Conservation (phyloP, 2,888 invertebrate genomes). For the Alloplasta piceator region DNA sequence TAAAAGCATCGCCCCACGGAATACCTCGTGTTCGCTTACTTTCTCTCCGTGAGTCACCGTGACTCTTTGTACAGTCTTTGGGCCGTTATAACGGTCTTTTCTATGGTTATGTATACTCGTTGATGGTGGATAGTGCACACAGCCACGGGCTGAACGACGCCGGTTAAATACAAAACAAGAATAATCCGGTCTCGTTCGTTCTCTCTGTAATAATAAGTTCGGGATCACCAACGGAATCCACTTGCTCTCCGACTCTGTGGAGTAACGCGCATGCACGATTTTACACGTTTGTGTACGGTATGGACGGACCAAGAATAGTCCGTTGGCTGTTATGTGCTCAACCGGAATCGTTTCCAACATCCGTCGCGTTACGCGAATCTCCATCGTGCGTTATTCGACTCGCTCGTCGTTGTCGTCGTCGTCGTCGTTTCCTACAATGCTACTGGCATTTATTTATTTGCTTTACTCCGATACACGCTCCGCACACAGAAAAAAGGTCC, state of each 20-base stretch:
- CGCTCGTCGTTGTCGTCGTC: too few species aligned
- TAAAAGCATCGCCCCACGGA: constrained; percentile 70
- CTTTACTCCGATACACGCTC: too few species aligned
- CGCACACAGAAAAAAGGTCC: too few species aligned
- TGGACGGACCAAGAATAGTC: too few species aligned
- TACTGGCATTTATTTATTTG: too few species aligned
- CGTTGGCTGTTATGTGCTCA: too few species aligned
- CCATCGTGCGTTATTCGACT: constrained; percentile 51
- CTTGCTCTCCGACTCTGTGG: constrained; percentile 34
- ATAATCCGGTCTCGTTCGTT: constrained; percentile 8
- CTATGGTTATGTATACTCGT: background rate
- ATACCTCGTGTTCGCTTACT: constrained; percentile 73
- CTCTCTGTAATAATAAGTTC: constrained; percentile 3
- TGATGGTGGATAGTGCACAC: constrained; percentile 29
- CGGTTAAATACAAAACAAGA: constrained; percentile 26
- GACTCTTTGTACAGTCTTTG: constrained; percentile 65
- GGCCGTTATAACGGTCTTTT: constrained; percentile 27
- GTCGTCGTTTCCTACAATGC: constrained; percentile 33
- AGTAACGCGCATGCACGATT: too few species aligned
- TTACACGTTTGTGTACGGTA: too few species aligned
- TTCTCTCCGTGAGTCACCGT: constrained; percentile 77
- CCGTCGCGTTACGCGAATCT: constrained; percentile 46
- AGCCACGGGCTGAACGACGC: constrained; percentile 28
- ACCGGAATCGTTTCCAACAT: constrained; percentile 51
- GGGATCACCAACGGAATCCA: constrained; percentile 45